These are phyloP conservation scores for Macrophya annulata DNA, from an alignment of 2,888 invertebrate genomes.

Conservation along the genomic window DNA sequence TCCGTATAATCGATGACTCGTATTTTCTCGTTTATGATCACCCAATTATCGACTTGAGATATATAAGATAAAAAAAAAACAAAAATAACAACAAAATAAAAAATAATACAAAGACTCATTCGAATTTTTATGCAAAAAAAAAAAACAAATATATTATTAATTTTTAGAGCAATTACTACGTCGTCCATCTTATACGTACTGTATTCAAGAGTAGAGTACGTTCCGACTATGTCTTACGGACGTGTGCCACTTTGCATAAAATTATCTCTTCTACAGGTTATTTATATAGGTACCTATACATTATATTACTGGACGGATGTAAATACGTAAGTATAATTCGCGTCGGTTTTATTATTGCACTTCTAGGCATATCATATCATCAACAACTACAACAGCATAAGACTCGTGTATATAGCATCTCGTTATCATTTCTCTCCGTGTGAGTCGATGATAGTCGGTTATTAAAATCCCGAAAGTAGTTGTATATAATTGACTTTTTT, in stretches of 20 bases:
- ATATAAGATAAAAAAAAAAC: not conserved
- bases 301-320: conserved; percentile 7
- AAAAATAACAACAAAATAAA: not conserved
- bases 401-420: too few species aligned
- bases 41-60: conserved; percentile 4
- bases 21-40: not conserved
- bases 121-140: too few species aligned
- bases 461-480: conserved; percentile 2
- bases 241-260: conserved; percentile 51
- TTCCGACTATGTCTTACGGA: not conserved
- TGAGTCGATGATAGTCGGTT: not conserved
- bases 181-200: not conserved
- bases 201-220: not conserved
- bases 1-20: conserved; percentile 18
- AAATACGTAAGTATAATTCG: not conserved
- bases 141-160: too few species aligned
- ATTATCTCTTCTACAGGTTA: conserved; percentile 12
- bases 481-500: not conserved
- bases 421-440: conserved; percentile 7
- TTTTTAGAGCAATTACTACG: not conserved
- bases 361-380: not conserved
- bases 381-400: too few species aligned
- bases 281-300: not conserved
- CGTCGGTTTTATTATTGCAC: not conserved
- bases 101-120: not conserved